Conservation (phyloP, 2,797 vertebrate genomes). For the Periparus ater region DNA sequence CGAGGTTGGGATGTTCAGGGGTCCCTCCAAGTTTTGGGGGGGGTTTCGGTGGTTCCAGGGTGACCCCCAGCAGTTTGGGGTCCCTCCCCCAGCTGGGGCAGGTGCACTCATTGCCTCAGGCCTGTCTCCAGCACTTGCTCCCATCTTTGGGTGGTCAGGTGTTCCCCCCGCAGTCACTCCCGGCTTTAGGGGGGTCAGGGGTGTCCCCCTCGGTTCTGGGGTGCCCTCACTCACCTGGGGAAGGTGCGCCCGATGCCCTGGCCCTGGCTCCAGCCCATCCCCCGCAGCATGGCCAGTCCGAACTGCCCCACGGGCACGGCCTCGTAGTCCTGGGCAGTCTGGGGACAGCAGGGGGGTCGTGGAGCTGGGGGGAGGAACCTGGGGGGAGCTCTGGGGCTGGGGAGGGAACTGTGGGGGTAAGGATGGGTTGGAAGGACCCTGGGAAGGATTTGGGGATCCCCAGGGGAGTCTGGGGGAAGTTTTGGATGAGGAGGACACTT, state of each 20-base stretch:
- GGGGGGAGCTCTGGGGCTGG: too few relatives aligned
- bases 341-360: neutral
- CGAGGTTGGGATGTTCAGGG: neutral
- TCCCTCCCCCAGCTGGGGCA: neutral
- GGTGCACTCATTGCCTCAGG: neutral
- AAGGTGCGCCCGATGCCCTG: neutral
- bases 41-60: too few relatives aligned
- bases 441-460: neutral
- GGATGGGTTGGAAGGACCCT: neutral
- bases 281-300: neutral
- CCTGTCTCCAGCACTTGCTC: too few relatives aligned
- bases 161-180: too few relatives aligned
- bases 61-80: neutral
- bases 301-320: neutral
- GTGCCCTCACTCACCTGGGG: neutral
- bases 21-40: too few relatives aligned
- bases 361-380: neutral
- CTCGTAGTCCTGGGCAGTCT: neutral
- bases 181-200: neutral
- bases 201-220: neutral
- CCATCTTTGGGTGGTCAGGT: neutral
- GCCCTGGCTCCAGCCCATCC: neutral
- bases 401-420: too few relatives aligned
- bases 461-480: too few relatives aligned
- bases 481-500: too few relatives aligned